Conservation (phyloP, 1,140 invertebrate genomes). For the Wiebesia pumilae region DNA sequence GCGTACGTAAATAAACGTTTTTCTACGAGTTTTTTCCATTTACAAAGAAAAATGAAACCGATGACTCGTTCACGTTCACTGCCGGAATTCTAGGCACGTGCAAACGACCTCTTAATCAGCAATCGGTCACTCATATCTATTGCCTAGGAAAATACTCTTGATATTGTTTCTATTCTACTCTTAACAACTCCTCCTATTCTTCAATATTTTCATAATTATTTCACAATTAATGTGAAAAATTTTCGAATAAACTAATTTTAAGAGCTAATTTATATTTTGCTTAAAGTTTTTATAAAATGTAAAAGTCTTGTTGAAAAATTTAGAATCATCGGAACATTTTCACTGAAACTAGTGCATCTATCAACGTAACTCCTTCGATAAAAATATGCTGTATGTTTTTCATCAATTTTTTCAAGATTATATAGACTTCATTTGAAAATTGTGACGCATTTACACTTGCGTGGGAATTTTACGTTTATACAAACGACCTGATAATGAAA, state of each 20-base stretch:
- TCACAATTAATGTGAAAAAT: background rate
- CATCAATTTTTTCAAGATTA: background rate
- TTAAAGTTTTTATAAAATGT: background rate
- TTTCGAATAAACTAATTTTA: too few species aligned
- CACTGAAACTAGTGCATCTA: background rate
- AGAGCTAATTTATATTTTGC: background rate
- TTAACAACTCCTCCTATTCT: background rate
- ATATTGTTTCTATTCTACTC: background rate
- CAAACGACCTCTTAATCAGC: slow-evolving; percentile 17
- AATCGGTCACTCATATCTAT: background rate
- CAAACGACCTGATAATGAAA: slow-evolving; percentile 22
- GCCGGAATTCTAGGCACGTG: background rate
- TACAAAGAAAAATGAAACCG: background rate
- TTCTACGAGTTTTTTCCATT: background rate
- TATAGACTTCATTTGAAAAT: background rate
- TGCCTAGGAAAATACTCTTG: background rate
- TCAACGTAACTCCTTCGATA: background rate
- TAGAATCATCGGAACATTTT: background rate
- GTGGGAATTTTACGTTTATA: slow-evolving; percentile 14
- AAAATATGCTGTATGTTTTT: background rate
- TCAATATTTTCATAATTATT: background rate
- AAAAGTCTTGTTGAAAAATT: background rate
- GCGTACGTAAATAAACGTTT: background rate
- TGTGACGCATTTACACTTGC: background rate
- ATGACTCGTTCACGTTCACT: background rate